Percentiles rank a stretch among this genome's conserved stretches.
Conservation (phyloP, 2,888 invertebrate species). For the Harpalus rubripes region DNA sequence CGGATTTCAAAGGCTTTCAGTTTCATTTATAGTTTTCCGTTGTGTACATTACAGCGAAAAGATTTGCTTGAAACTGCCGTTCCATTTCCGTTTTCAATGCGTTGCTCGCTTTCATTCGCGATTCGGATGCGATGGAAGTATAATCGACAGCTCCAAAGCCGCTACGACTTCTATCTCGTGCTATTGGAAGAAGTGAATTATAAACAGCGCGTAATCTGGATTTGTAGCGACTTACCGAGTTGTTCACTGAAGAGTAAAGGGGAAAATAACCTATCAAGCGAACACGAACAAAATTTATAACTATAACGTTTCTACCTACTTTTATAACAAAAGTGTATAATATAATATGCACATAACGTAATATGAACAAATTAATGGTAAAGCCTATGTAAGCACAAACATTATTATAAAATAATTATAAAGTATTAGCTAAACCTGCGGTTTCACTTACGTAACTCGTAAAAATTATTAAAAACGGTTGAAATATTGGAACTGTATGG, state of each 20-base stretch:
- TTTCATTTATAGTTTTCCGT: constrained; percentile 63
- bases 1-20: constrained; percentile 61
- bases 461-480: too few relatives aligned
- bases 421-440: too few relatives aligned
- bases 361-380: too few relatives aligned
- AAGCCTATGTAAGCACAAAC: too few relatives aligned
- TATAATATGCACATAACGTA: too few relatives aligned
- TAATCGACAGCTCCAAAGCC: constrained; percentile 39
- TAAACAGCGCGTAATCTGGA: constrained; percentile 62
- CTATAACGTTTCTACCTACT: background rate
- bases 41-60: constrained; percentile 56
- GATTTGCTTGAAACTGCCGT: constrained; percentile 63
- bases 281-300: constrained; percentile 66
- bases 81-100: constrained; percentile 10
- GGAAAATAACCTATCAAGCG: constrained; percentile 67
- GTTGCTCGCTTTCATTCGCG: constrained; percentile 11
- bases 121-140: background rate
- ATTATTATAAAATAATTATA: too few relatives aligned
- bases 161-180: background rate
- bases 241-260: constrained; percentile 63
- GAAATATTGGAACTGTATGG: too few relatives aligned
- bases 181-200: constrained; percentile 46
- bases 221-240: constrained; percentile 56
- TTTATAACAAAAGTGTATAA: too few relatives aligned
- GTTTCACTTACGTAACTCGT: too few relatives aligned